A percentile compares a stretch with the other conserved stretches of the same genome.
phyloP scores from a whole-genome alignment of 2,797 vertebrate genomes.

The Pantherophis alleghaniensis region DNA sequence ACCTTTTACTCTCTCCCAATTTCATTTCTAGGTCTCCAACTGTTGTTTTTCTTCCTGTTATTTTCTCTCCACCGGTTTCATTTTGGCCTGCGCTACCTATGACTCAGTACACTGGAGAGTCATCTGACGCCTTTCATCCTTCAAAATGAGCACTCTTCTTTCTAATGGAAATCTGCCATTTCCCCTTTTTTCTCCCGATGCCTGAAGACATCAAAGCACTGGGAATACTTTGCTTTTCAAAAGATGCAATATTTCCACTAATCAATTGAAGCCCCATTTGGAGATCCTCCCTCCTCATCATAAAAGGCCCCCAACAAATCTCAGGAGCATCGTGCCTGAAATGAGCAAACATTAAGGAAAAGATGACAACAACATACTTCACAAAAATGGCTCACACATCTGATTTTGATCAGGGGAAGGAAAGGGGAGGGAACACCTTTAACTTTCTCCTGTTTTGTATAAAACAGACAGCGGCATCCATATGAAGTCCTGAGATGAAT shows the following conservation, averaged over 20 bases:
- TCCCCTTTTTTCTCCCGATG: conserved; percentile 13
- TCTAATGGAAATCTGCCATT: conserved; percentile 39
- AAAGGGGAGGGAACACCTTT: not conserved
- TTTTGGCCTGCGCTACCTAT: conserved; percentile 36
- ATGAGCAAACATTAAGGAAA: conserved; percentile 17
- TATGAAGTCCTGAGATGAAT: not conserved
- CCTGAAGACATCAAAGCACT: conserved; percentile 41
- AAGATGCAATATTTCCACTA: conserved; percentile 37
- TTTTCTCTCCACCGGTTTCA: conserved; percentile 23
- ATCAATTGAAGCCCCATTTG: conserved; percentile 12
- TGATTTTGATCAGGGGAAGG: not conserved
- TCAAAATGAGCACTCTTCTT: conserved; percentile 41
- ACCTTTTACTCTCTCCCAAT: not conserved
- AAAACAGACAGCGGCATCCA: not conserved
- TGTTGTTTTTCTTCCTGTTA: conserved; percentile 7
- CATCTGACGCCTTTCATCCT: conserved; percentile 46
- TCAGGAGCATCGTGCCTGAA: conserved; percentile 15
- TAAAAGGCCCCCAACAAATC: not conserved
- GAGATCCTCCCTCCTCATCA: conserved; percentile 23
- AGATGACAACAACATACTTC: conserved; percentile 10
- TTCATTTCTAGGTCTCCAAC: not conserved
- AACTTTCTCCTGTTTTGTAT: not conserved
- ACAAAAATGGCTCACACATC: conserved; percentile 5
- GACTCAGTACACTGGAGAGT: conserved; percentile 39
- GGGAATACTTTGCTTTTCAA: conserved; percentile 44